phyloP scores from a whole-genome alignment of 92 coral and sea anemone genomes.

The Scolanthus callimorphus region DNA sequence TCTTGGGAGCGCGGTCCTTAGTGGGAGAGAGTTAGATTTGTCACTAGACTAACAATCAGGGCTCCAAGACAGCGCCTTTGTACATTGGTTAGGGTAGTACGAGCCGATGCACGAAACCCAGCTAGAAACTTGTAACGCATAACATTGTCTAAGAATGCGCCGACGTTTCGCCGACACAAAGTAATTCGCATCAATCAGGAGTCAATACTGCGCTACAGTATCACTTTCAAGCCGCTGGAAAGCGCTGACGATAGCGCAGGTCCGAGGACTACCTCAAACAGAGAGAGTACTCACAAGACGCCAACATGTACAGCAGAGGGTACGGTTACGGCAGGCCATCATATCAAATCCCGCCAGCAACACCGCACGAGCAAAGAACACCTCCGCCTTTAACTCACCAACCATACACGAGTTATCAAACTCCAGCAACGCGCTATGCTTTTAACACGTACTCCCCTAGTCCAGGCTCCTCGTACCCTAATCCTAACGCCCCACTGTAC shows the following conservation, averaged over 20 bases:
- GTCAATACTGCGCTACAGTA: conserved; percentile 77
- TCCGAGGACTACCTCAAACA: no score
- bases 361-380: conserved; percentile 59
- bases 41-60: neutral
- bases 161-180: conserved; percentile 65
- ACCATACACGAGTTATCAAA: conserved; percentile 51
- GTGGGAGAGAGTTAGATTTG: conserved; percentile 8
- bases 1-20: conserved; percentile 37
- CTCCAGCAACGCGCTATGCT: conserved; percentile 58
- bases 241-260: conserved; percentile 71
- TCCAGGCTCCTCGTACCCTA: conserved; percentile 50
- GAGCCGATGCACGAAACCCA: no score
- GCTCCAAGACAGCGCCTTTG: neutral
- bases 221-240: conserved; percentile 66
- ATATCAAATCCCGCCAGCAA: conserved; percentile 59
- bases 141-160: neutral
- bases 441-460: conserved; percentile 64
- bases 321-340: conserved; percentile 65
- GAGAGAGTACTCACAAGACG: neutral
- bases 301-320: conserved; percentile 62
- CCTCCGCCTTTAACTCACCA: conserved; percentile 88
- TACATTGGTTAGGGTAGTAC: no score
- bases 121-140: neutral
- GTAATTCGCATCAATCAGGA: conserved; percentile 78
- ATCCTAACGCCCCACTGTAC: conserved; percentile 51